A percentile compares a stretch with the other conserved stretches of the same genome.
Conservation (phyloP, 2,113 vertebrate species). For the Acanthochromis polyacanthus region DNA sequence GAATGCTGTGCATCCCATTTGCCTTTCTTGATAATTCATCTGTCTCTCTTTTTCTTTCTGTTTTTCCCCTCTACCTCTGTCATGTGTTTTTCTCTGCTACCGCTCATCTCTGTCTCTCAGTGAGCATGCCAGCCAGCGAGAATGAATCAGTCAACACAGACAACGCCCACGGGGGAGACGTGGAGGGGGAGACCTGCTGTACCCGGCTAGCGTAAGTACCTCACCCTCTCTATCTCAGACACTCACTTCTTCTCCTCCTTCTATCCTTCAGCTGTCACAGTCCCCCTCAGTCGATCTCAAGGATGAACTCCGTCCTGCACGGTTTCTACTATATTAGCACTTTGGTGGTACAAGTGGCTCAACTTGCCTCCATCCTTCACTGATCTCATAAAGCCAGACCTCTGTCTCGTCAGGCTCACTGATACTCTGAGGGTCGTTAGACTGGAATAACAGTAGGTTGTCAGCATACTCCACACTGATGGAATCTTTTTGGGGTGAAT, state of each 20-base stretch:
- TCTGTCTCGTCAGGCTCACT: slow-evolving; percentile 17
- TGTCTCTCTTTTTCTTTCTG: not conserved
- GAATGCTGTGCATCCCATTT: not conserved
- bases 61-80: slow-evolving; percentile 15
- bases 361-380: slow-evolving; percentile 17
- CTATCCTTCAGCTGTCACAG: slow-evolving; percentile 14
- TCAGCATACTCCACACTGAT: slow-evolving; percentile 8
- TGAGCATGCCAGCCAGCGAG: slow-evolving; percentile 99
- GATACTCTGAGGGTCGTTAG: not conserved
- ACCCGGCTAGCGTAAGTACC: slow-evolving; percentile 95
- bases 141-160: slow-evolving; percentile 98
- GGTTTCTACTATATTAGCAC: not conserved
- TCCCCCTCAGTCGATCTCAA: slow-evolving; percentile 30
- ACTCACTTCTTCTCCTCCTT: too few relatives aligned
- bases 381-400: slow-evolving; percentile 34
- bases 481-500: not conserved
- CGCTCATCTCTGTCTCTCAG: slow-evolving; percentile 81
- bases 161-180: slow-evolving; percentile 93
- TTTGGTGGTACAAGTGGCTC: slow-evolving; percentile 18
- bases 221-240: slow-evolving; percentile 4
- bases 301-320: slow-evolving; percentile 18
- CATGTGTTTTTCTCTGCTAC: slow-evolving; percentile 24
- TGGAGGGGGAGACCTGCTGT: slow-evolving; percentile 96
- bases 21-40: slow-evolving; percentile 37
- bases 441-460: not conserved